phyloP scores from a whole-genome alignment of 2,113 vertebrate genomes.

The Sminthopsis crassicaudata region DNA sequence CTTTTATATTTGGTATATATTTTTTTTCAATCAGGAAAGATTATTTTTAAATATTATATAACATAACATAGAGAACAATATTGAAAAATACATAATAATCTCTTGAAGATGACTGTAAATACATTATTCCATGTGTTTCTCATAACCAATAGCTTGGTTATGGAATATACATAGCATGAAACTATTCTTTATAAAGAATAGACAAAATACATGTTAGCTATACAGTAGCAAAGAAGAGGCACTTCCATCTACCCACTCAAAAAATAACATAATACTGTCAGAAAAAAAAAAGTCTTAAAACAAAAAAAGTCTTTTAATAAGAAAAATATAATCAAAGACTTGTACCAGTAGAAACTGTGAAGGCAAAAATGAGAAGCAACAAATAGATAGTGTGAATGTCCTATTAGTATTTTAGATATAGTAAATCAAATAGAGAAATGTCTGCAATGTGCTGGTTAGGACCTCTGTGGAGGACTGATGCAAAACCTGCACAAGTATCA shows the following conservation, averaged over 20 bases:
- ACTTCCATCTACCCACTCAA: background rate
- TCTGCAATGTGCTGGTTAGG: background rate
- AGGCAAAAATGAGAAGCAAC: background rate
- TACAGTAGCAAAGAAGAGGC: background rate
- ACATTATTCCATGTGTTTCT: background rate
- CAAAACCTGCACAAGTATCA: background rate
- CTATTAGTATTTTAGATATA: background rate
- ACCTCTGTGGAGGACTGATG: background rate
- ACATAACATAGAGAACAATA: slow-evolving; percentile 82
- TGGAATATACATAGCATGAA: background rate
- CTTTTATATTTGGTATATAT: slow-evolving; percentile 89
- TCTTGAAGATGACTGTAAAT: background rate
- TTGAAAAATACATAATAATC: background rate
- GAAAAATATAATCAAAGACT: background rate
- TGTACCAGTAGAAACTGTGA: background rate
- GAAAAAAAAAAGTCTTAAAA: background rate
- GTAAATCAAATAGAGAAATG: background rate
- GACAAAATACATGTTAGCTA: background rate
- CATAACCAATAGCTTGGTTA: background rate
- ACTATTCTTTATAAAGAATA: background rate
- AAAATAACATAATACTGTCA: background rate
- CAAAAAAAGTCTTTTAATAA: background rate
- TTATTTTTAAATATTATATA: slow-evolving; percentile 97
- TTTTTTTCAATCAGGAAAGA: slow-evolving; percentile 94
- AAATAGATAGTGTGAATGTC: background rate